Percentiles rank a stretch among this genome's conserved stretches.
Evolutionary conservation across 2,797 vertebrate genomes (phyloP).

Genomic region (Sciaenops ocellatus): DNA sequence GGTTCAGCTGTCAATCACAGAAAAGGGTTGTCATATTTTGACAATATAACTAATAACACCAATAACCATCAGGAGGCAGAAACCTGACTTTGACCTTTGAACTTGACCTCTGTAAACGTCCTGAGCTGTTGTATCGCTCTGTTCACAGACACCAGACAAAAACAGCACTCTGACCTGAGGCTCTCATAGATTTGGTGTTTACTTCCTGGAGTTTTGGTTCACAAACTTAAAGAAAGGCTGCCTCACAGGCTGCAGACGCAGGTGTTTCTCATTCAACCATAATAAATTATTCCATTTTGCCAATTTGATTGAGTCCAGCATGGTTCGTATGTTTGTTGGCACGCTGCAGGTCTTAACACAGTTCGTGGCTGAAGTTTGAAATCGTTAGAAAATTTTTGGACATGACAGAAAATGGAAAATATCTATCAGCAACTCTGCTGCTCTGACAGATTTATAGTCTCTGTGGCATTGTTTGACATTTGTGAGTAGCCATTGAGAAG

Average conservation of each 20-base stretch:
- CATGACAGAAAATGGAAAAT: conserved; percentile 39
- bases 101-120: neutral
- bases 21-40: neutral
- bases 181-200: neutral
- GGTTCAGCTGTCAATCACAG: conserved; percentile 36
- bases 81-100: neutral
- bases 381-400: neutral
- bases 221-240: neutral
- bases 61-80: too few species aligned
- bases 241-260: neutral
- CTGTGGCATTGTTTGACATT: conserved; percentile 9
- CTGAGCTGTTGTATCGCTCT: too few species aligned
- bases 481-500: conserved; percentile 26
- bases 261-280: conserved; percentile 8
- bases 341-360: neutral
- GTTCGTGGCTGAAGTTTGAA: neutral
- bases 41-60: neutral
- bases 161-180: neutral
- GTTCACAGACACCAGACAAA: too few species aligned
- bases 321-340: neutral
- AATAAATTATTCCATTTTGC: neutral
- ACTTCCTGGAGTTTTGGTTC: neutral
- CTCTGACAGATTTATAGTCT: conserved; percentile 17
- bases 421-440: conserved; percentile 27
- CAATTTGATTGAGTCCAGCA: neutral